Conservation (phyloP, 1,140 invertebrate genomes). For the Drepana arcuata region DNA sequence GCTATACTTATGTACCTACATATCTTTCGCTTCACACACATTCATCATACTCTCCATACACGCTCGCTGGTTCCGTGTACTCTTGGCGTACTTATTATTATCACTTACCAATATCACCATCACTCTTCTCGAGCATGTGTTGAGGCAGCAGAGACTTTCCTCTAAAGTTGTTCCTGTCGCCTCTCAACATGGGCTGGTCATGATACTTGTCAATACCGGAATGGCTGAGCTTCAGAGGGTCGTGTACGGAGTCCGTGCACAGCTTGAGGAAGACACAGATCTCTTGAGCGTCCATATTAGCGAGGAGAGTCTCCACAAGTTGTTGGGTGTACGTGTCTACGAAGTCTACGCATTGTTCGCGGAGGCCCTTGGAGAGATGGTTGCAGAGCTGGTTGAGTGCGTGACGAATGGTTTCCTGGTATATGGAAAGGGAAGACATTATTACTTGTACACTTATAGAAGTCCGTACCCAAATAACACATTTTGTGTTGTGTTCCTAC, state of each 20-base stretch:
- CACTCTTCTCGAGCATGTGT: constrained; percentile 41
- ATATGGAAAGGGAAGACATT: too few relatives aligned
- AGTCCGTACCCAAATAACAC: too few relatives aligned
- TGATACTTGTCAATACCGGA: constrained; percentile 39
- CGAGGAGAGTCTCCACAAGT: constrained; percentile 83
- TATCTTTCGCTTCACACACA: too few relatives aligned
- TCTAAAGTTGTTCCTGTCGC: constrained; percentile 50
- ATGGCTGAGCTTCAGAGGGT: constrained; percentile 27
- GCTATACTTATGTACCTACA: too few relatives aligned
- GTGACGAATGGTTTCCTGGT: constrained; percentile 80
- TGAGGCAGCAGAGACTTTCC: constrained; percentile 32
- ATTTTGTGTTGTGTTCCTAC: too few relatives aligned
- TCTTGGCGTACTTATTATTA: constrained; percentile 75
- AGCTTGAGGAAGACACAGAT: constrained; percentile 84
- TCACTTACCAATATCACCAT: constrained; percentile 74
- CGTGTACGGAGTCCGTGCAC: constrained; percentile 68
- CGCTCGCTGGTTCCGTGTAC: too few relatives aligned
- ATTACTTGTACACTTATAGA: too few relatives aligned
- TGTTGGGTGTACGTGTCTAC: constrained; percentile 83
- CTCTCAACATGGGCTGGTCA: constrained; percentile 34
- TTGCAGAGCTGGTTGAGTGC: constrained; percentile 82
- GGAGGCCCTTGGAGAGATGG: constrained; percentile 77
- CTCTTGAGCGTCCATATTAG: constrained; percentile 83
- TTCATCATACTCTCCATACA: too few relatives aligned
- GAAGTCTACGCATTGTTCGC: constrained; percentile 80